Conservation (phyloP, 2,888 invertebrate species). For the Trichogramma dendrolimi region DNA sequence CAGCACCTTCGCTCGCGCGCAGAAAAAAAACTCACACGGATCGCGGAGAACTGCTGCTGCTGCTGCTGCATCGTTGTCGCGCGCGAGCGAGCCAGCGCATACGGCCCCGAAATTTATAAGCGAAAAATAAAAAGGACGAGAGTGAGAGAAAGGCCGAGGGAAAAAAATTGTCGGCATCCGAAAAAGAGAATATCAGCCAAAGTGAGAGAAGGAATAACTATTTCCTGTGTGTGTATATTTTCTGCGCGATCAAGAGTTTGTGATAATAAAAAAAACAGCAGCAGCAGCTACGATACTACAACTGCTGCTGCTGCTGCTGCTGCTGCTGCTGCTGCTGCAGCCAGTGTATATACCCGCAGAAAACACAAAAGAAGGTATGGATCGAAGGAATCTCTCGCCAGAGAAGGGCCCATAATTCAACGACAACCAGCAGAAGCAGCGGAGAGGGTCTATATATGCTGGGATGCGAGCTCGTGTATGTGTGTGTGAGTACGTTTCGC, state of each 20-base stretch:
- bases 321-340: neutral
- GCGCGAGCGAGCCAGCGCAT: no score
- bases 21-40: no score
- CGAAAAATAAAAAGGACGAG: neutral
- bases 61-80: no score
- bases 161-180: neutral
- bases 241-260: constrained; percentile 8
- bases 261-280: constrained; percentile 31
- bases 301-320: constrained; percentile 13
- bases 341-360: constrained; percentile 5
- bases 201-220: constrained; percentile 25
- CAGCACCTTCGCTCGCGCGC: no score
- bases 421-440: no score
- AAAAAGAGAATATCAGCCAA: neutral
- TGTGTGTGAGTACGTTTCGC: no score
- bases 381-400: neutral
- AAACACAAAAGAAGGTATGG: neutral
- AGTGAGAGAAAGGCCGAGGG: neutral
- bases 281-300: no score
- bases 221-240: constrained; percentile 23
- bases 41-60: no score
- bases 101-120: neutral
- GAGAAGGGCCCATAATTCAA: neutral
- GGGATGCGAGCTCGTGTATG: no score
- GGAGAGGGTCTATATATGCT: no score